Evolutionary conservation across 2,888 invertebrate genomes (phyloP), one percentile per base, ranked within the genome.

Genomic region (Cheilosia grossa): DNA sequence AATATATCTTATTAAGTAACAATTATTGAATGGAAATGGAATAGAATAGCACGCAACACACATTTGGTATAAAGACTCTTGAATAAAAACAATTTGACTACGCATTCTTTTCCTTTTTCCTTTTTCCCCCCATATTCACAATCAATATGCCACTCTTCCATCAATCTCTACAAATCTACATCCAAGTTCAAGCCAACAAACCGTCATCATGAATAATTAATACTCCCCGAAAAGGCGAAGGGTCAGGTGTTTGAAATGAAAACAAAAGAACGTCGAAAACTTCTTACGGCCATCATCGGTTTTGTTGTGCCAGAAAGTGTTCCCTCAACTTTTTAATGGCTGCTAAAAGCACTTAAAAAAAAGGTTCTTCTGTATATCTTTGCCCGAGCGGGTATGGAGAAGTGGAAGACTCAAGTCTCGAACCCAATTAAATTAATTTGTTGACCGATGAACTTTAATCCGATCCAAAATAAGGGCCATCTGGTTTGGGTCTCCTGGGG

Each of bases 341-440:
- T 75, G 70, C 81, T 81, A 81, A 85, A 81, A 81, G 83, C 83
- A 85, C 83, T 85, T 85, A 72, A 75, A 85, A 81, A 80, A 85
- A 78, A 70, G 83, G 74, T 80, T 73, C 56, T 70, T 69, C 53
- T 70, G 33, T 74, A 42, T 72, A 42, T 69, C 47, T 47, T 70
- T 24, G 21, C 15, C 1, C 4, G 19, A 42, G n/a, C 33, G 42
- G 30, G 17, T 24, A 1, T 9, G 10, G 44, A 15, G 30, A 17
- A 4, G 49, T 42, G 9, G 58, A 17, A 17, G 19, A 44, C 6
- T 15, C 15, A 17, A 19, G 70, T 40, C 74, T 61, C 42, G 83
- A 81, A 85, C 83, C 81, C 83, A 85, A 85, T 85, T 85, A 75
- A 81, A 66, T 85, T 85, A 70, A 81, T 85, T 85, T 81, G 80